Conservation (phyloP, 35 echinoderm and acorn worm genomes). For the Eucidaris tribuloides region DNA sequence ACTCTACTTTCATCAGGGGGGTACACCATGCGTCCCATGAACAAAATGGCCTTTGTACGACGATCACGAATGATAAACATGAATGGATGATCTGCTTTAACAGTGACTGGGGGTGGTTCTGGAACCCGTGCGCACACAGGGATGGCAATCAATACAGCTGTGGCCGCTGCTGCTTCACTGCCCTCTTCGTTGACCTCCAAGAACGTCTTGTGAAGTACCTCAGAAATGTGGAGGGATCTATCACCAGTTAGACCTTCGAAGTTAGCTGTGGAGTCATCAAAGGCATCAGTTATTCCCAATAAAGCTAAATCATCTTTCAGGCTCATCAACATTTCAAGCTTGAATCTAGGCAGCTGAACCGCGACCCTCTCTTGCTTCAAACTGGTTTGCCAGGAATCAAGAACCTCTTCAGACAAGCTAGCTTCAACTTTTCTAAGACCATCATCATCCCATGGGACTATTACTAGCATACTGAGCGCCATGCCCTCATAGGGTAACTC, state of each 20-base stretch:
- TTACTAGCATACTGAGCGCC: slow-evolving; percentile 63
- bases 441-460: slow-evolving; percentile 55
- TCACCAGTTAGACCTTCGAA: slow-evolving; percentile 51
- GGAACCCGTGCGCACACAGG: no score
- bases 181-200: slow-evolving; percentile 95
- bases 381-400: slow-evolving; percentile 16
- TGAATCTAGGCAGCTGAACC: slow-evolving; percentile 67
- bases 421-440: slow-evolving; percentile 40
- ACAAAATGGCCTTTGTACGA: slow-evolving; percentile 46
- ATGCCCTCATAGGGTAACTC: slow-evolving; percentile 60
- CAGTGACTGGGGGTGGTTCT: no score
- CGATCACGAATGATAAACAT: slow-evolving; percentile 72
- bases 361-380: slow-evolving; percentile 22
- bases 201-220: slow-evolving; percentile 87
- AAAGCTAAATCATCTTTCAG: slow-evolving; percentile 38
- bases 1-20: slow-evolving; percentile 17
- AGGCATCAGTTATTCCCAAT: slow-evolving; percentile 78
- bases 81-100: slow-evolving; percentile 89
- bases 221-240: slow-evolving; percentile 54
- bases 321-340: slow-evolving; percentile 44
- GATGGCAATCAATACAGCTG: no score
- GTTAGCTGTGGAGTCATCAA: slow-evolving; percentile 42
- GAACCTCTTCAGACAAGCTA: slow-evolving; percentile 2
- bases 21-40: slow-evolving; percentile 61
- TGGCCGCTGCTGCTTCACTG: slow-evolving; percentile 85